Evolutionary conservation across 2,113 vertebrate genomes (phyloP), one percentile per base, ranked within the genome.

Genomic region (Bothrops jararaca): DNA sequence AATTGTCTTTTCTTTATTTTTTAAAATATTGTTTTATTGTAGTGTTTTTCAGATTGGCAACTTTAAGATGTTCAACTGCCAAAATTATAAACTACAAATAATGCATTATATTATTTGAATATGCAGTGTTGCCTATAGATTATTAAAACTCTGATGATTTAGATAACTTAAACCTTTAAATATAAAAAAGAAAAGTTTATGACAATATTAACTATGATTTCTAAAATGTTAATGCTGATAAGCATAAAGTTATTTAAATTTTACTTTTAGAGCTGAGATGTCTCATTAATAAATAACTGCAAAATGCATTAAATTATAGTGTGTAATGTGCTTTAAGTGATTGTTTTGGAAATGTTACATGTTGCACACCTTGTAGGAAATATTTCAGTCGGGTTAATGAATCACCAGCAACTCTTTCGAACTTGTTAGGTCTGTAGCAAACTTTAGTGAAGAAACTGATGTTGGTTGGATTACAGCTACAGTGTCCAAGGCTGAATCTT

Each of bases 311-410:
- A 74, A 34, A 74, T 74, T 74, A 74, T 74, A 74, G 13, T 6
- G 13, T 6, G 12, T 34, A 74, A 69, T 2, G 6, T 69, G 48
- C 12, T 34, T 69, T 34, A 69, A 74, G 34, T 64, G 3, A 64
- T 74, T 39, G 26, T 34, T 48, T 56, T 57, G 39, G 91, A 89
- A 89, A 92, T 85, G 42, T 85, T 92, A 57, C 23, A 88, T 69
- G 18, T 92, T 85, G 45, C 50, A 64, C n/a, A 69, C 64, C 89
- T 92, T 89, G 80, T 80, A 92, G 80, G 87, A 92, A 92, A 85
- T 89, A 92, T 92, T 92, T 92, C 54, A 56, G 48, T 85, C 89
- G 39, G 64, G 52, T 85, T 92, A 92, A 92, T 92, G 88, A 89
- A 92, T 92, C 10, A 26, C 87, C 39, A 57, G 60, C 86, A 56